Evolutionary conservation across 1,140 invertebrate genomes (phyloP), one percentile per base, ranked within the genome.

Genomic region (Drosophila parabipectinata): DNA sequence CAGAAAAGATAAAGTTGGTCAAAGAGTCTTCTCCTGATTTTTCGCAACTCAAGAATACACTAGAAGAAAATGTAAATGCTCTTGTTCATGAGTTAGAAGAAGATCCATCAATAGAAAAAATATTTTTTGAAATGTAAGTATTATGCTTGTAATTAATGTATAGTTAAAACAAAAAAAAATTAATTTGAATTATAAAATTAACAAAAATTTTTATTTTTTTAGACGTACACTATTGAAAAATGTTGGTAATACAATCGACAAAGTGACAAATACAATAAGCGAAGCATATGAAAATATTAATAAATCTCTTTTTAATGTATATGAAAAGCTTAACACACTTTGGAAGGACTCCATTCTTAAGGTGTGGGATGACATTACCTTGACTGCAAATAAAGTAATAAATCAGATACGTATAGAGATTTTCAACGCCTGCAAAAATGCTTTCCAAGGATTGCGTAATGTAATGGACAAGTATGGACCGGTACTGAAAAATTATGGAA

Each of bases 21-120:
- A 93, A 94, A 45, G 94, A 94, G 41, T 93, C 94, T 1, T 79
- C 93, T 44, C 95, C 95, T 0, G 95, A 95, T 69, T 81, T 95
- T 5, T 93, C 94, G 47, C 92, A 94, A 2, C 67, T 95, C 0
- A 77, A 92, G 6, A 92, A 93, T 1, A 93, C 93, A 41, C 95
- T 95, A 82, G 83, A 93, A 14, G 81, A 91, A 0, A 95, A 96
- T 88, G 30, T 95, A 1, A 91, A 93, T 9, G 94, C 94, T 67
- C 74, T 96, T 3, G 92, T 94, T 37, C 91, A 94, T 5, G 96
- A 96, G 77, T 89, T 97, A 0, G 90, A 93, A 24, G 93, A 93
- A 21, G 96, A 96, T 77, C 94, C 95, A 57, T 93, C 93, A 1
- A 75, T 96, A 30, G 93, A 95, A 76, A 93, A 95, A 62, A 92